Base-by-base conservation (phyloP, 2,888 invertebrate species). In the Halictus quadricinctus region DNA sequence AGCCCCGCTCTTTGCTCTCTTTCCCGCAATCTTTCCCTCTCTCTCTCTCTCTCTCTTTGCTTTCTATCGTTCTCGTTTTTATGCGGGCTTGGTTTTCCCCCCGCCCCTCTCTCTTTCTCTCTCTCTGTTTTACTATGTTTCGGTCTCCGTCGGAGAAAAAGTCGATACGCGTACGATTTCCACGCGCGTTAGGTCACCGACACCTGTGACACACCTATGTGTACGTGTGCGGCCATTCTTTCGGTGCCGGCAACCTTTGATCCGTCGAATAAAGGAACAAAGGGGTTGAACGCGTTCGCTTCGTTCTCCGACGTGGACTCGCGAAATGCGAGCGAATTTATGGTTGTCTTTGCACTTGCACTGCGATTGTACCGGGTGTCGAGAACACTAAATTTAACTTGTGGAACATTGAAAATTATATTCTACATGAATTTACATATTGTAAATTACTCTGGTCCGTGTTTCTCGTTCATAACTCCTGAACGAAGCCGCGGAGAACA, bases 91-190 rank as follows among this genome's bases (percentile, higher is more conserved):
- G 50, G 21, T 50, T 21, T n/a, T n/a, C n/a, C 7, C 36, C 36
- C 43, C 36, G 0, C 36, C 36, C 8, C 8, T 0, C 5, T 18
- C 18, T 50, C 6, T 50, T 21, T 50, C 29, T 64, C 60, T 64
- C 25, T 64, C 0, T 54, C 21, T 54, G 8, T 54, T 8, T 54
- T 8, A 2, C 54, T 64, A 2, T 25, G 6, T 60, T 60, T 21
- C 10, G 21, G 21, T 54, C 8, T 15, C 7, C 25, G 6, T 25
- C 15, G 25, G 72, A 18, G 25, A 41, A 41, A 79, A 79, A 46
- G 48, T 75, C 80, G 80, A 82, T 79, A 21, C 58, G 43, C 54
- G 46, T 58, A 21, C 18, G 12, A 21, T 25, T n/a, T 12, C 50
- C 18, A n/a, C 54, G 43, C 25, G 50, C 41, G 18, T 36, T 25